These are phyloP conservation scores for Pogona vitticeps DNA, from an alignment of 2,113 vertebrate genomes.

Conservation along the genomic window DNA sequence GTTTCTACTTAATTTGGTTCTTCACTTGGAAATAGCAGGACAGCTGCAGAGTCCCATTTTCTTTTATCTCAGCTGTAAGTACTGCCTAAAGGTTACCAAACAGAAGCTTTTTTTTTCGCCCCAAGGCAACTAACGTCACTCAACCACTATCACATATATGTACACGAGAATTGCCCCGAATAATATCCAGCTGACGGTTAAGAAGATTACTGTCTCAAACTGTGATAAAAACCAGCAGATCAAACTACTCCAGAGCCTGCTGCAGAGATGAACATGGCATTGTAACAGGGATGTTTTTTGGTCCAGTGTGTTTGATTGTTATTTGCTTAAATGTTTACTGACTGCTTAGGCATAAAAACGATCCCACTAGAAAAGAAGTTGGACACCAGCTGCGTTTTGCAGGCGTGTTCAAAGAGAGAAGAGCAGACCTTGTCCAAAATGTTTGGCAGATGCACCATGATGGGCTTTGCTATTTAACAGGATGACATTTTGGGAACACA, in stretches of 20 bases:
- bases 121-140: background rate
- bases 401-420: conserved; percentile 34
- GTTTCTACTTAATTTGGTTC: conserved; percentile 15
- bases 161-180: background rate
- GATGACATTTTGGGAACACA: conserved; percentile 29
- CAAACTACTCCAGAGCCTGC: background rate
- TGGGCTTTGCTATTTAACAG: conserved; percentile 23
- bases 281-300: background rate
- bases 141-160: background rate
- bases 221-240: background rate
- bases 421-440: conserved; percentile 54
- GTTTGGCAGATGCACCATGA: conserved; percentile 52
- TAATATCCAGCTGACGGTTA: background rate
- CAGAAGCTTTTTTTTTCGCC: background rate
- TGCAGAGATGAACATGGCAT: background rate
- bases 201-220: background rate
- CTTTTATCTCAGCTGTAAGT: conserved; percentile 5
- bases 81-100: conserved; percentile 14
- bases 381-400: conserved; percentile 54
- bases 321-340: conserved; percentile 30
- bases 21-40: conserved; percentile 31
- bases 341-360: conserved; percentile 24
- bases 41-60: background rate
- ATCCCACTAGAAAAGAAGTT: conserved; percentile 52
- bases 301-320: background rate